Conservation (phyloP, 2,797 vertebrate species). For the Leuciscus waleckii region DNA sequence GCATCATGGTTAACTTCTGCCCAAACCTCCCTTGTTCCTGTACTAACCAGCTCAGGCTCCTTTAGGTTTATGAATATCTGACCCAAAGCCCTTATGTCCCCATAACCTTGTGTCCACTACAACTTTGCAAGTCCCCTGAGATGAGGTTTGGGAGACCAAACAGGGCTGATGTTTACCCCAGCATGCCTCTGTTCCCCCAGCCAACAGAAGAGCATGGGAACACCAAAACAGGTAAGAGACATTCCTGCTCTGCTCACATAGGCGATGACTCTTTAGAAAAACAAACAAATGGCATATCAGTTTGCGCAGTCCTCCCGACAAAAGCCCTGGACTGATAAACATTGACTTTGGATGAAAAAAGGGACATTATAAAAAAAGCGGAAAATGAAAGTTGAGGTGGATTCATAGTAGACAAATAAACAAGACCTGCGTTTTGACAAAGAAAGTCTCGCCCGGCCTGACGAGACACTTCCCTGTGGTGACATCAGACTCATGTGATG, state of each 20-base stretch:
- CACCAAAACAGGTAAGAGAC: constrained; percentile 8
- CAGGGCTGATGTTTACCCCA: constrained; percentile 38
- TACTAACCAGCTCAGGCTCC: background rate
- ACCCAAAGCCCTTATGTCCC: constrained; percentile 8
- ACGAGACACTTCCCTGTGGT: constrained; percentile 44
- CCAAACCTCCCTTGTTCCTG: background rate
- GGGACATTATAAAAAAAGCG: background rate
- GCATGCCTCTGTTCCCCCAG: constrained; percentile 4
- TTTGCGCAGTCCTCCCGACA: constrained; percentile 19
- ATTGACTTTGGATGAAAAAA: constrained; percentile 54
- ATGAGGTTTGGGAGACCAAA: constrained; percentile 21
- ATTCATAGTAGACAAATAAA: constrained; percentile 56
- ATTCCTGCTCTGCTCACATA: constrained; percentile 31
- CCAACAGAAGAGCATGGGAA: constrained; percentile 38
- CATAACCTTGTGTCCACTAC: background rate
- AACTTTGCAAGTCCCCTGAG: background rate
- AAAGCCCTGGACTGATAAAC: constrained; percentile 48
- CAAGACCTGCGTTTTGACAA: constrained; percentile 51
- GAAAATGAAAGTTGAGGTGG: constrained; percentile 35
- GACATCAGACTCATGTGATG: constrained; percentile 71
- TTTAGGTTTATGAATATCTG: background rate
- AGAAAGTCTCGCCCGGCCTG: constrained; percentile 34
- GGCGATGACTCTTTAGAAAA: constrained; percentile 24
- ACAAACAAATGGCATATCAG: constrained; percentile 30
- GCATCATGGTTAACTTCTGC: background rate